A percentile compares a stretch with the other conserved stretches of the same genome.
These are phyloP conservation scores for Cyanoderma ruficeps DNA, from an alignment of 2,113 vertebrate species.

Conservation along the genomic window DNA sequence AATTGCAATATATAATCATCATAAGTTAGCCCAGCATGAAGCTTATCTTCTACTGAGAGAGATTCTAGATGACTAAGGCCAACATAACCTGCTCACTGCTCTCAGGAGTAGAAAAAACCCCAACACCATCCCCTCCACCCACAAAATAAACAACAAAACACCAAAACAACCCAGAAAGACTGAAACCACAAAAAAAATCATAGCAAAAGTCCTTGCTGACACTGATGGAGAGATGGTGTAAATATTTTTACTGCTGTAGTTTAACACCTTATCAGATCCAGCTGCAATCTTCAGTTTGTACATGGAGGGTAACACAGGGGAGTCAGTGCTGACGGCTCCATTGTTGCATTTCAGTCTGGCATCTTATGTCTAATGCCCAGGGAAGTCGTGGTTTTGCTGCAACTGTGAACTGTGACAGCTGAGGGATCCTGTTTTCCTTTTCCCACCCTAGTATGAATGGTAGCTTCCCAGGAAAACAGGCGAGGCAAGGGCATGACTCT, in stretches of 20 bases:
- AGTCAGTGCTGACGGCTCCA: accelerated
- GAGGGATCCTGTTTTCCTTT: neutral
- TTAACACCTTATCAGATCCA: neutral
- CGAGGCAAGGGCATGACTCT: accelerated
- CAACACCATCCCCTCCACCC: accelerated
- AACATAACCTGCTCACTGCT: neutral
- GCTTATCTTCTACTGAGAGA: neutral
- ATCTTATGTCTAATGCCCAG: neutral
- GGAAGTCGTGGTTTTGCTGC: neutral
- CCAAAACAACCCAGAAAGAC: accelerated
- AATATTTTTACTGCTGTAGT: neutral
- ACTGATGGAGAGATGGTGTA: neutral
- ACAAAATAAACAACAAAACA: neutral
- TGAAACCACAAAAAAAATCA: neutral
- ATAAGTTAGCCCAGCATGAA: neutral
- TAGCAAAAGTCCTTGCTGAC: neutral
- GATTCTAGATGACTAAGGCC: neutral
- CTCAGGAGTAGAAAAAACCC: too few species aligned
- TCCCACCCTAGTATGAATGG: neutral
- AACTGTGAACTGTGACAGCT: neutral
- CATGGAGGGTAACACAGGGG: neutral
- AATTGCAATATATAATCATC: neutral
- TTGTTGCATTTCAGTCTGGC: neutral
- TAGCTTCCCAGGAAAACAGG: neutral
- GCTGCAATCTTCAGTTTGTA: neutral